These are phyloP conservation scores for Heliconius eleuchia DNA, from an alignment of 1,140 invertebrate species.

Conservation along the genomic window DNA sequence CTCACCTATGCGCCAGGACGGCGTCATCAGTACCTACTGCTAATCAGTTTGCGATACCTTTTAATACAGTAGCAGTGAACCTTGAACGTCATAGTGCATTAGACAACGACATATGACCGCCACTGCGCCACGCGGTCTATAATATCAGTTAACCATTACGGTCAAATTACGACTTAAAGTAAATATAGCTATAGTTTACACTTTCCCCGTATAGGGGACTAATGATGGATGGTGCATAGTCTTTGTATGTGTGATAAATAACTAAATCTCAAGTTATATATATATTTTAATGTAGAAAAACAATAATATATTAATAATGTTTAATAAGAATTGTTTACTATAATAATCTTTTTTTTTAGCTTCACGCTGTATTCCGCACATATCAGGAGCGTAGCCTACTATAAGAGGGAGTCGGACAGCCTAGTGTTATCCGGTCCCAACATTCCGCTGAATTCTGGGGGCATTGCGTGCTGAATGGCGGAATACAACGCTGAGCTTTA, in stretches of 20 bases:
- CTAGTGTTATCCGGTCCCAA: too few relatives aligned
- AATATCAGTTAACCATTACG: slow-evolving; percentile 1
- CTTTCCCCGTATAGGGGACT: slow-evolving; percentile 22
- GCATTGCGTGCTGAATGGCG: too few relatives aligned
- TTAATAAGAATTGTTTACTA: too few relatives aligned
- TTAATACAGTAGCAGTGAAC: neutral
- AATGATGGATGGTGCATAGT: slow-evolving; percentile 5
- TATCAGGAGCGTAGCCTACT: too few relatives aligned
- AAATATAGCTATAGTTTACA: slow-evolving; percentile 9
- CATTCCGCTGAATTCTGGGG: too few relatives aligned
- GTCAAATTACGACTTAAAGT: neutral
- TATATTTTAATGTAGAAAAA: neutral
- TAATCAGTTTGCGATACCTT: too few relatives aligned
- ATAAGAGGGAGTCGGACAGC: too few relatives aligned
- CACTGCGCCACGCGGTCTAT: neutral
- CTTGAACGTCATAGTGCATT: neutral
- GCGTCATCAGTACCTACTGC: neutral
- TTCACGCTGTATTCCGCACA: too few relatives aligned
- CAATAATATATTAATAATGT: too few relatives aligned
- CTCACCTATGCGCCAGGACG: neutral
- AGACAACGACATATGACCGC: neutral
- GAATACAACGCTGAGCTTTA: too few relatives aligned
- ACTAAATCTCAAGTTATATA: neutral
- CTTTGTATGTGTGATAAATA: neutral
- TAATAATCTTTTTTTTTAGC: too few relatives aligned